Conservation (phyloP, 2,113 vertebrate species). For the Pelecanus crispus region DNA sequence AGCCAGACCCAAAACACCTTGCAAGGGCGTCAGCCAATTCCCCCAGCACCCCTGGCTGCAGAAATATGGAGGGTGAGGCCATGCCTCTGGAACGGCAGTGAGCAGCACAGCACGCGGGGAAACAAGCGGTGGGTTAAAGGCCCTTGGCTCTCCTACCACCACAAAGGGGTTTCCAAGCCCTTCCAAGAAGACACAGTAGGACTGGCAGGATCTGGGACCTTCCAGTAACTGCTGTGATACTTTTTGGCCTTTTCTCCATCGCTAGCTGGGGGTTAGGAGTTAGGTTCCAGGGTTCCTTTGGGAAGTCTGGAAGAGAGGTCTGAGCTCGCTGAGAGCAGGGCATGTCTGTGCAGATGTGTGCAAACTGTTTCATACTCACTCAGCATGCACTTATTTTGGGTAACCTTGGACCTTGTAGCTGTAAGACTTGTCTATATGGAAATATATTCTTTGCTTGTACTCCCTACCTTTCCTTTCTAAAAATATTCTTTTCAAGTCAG, state of each 20-base stretch:
- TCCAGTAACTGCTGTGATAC: not conserved
- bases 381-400: too few species aligned
- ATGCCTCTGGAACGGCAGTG: rapidly evolving
- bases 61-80: not conserved
- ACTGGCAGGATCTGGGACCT: not conserved
- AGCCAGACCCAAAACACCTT: not conserved
- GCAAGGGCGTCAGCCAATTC: not conserved
- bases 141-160: not conserved
- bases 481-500: not conserved
- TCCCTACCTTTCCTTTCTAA: not conserved
- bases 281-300: not conserved
- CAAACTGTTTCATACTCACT: not conserved
- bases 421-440: not conserved
- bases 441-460: not conserved
- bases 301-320: not conserved
- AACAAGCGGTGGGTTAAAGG: not conserved
- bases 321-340: not conserved
- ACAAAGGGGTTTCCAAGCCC: not conserved
- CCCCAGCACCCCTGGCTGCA: not conserved
- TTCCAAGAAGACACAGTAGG: not conserved
- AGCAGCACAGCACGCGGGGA: rapidly evolving
- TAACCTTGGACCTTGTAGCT: not conserved
- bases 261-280: too few species aligned
- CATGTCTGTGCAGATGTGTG: not conserved
- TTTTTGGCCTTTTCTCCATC: not conserved